Base-by-base conservation (phyloP, 2,888 invertebrate species). In the Cotesia congregata region DNA sequence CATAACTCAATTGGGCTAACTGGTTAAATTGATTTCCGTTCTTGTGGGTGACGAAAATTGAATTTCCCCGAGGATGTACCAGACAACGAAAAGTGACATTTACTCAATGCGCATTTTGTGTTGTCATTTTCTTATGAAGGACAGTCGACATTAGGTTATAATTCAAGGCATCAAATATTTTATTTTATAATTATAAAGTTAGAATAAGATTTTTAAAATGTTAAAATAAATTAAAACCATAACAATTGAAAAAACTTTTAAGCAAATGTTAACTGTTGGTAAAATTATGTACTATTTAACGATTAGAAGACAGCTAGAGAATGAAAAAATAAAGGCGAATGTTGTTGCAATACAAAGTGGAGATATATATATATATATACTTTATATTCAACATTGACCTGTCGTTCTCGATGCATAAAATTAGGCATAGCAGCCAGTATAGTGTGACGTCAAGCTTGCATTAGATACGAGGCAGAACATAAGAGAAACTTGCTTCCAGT, bases 391-490 rank as follows among this genome's bases (percentile, higher is more conserved):
- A 72, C 73, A 75, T 79, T 75, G 78, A 64, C 74, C 78, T 72
- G 75, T 70, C 78, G 80, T 69, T 80, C 80, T 79, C 80, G 80
- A 81, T 81, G 79, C 80, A 80, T 80, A 80, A 81, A 80, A 81
- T 81, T 82, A 82, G 75, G 77, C 69, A 80, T 81, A 74, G 77
- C 69, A 80, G 76, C 76, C 69, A 79, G 71, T 50, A 50, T 50
- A 50, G 50, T 50, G 50, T 82, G 79, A 79, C 80, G 77, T 80
- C 81, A 79, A 72, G 72, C 72, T 15, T 62, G 38, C 61, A 64
- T 64, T 38, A 72, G 62, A 20, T 50, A 50, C 50, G 50, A 12
- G 50, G 50, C 12, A 50, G 50, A 50, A 50, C 50, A 50, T 50
- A 38, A 65, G 38, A 38, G 65, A 70, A 70, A 68, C 40, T 72